phyloP scores from a whole-genome alignment of 30 jellyfish, hydroid and myxozoan species.

The Aurelia aurita complex sp. Pacific region DNA sequence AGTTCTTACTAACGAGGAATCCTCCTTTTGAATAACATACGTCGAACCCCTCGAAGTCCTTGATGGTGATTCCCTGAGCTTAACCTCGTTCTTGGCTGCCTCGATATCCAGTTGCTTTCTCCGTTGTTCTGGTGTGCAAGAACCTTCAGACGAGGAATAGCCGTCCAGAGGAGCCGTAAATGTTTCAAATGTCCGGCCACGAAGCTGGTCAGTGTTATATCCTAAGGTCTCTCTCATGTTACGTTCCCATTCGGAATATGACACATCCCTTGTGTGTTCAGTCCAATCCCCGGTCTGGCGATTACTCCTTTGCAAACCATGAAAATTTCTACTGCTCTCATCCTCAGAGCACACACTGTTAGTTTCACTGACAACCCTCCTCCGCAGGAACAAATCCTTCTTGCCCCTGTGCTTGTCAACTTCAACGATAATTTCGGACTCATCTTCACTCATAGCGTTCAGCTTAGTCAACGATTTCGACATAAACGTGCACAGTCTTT shows the following conservation, averaged over 20 bases:
- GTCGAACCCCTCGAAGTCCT: background rate
- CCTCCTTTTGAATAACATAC: constrained; percentile 2
- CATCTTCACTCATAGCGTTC: constrained; percentile 61
- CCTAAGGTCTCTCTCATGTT: too few relatives aligned
- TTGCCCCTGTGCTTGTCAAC: constrained; percentile 48
- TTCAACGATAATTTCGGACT: constrained; percentile 34
- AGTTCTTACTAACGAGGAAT: background rate
- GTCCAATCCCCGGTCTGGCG: background rate
- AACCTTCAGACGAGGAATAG: too few relatives aligned
- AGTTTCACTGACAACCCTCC: constrained; percentile 18
- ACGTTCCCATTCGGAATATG: too few relatives aligned
- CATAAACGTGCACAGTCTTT: constrained; percentile 54
- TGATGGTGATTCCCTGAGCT: constrained; percentile 7
- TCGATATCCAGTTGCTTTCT: too few relatives aligned
- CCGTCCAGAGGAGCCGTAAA: too few relatives aligned
- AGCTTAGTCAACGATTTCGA: constrained; percentile 60
- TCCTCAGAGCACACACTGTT: constrained; percentile 3
- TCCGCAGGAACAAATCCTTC: constrained; percentile 48
- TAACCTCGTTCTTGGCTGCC: too few relatives aligned
- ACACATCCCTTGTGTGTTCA: too few relatives aligned
- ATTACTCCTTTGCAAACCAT: background rate
- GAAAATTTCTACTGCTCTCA: background rate
- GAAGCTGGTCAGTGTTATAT: too few relatives aligned
- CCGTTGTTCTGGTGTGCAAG: too few relatives aligned
- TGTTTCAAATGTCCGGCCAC: too few relatives aligned